Evolutionary conservation across 1,140 invertebrate species (phyloP).

Genomic region (Oppia nitens): DNA sequence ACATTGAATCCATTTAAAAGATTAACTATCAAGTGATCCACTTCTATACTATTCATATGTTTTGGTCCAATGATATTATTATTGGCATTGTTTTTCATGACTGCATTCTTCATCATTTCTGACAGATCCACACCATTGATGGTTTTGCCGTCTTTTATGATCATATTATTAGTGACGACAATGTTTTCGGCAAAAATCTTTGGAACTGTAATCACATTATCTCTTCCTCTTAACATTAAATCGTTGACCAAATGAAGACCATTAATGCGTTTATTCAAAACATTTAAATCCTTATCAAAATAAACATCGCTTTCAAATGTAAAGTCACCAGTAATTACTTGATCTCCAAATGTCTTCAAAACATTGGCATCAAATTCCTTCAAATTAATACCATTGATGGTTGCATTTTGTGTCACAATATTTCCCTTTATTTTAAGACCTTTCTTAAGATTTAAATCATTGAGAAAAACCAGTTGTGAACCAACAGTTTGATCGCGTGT

Average conservation of each 20-base stretch:
- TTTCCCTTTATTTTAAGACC: background rate
- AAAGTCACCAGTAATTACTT: conserved; percentile 12
- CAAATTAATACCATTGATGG: conserved; percentile 12
- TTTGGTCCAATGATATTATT: background rate
- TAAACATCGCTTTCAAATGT: conserved; percentile 11
- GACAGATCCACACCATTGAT: conserved; percentile 17
- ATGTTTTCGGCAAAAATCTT: conserved; percentile 13
- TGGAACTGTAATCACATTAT: background rate
- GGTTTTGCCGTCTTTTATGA: conserved; percentile 1
- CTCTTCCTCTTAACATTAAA: background rate
- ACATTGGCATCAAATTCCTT: conserved; percentile 1
- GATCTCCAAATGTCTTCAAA: conserved; percentile 5
- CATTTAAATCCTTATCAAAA: background rate
- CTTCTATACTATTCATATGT: background rate
- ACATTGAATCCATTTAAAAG: conserved; percentile 13
- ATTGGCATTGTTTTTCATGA: conserved; percentile 5
- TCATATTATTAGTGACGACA: background rate
- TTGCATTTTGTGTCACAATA: background rate
- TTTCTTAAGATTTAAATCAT: conserved; percentile 2
- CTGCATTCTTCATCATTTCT: conserved; percentile 6
- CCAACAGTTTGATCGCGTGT: conserved; percentile 14
- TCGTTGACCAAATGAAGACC: background rate
- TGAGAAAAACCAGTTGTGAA: conserved; percentile 5
- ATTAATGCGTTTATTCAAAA: background rate
- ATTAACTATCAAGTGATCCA: conserved; percentile 4